These are phyloP conservation scores for Rhizoglyphus robini DNA, from an alignment of 1,140 invertebrate species.

Conservation along the genomic window DNA sequence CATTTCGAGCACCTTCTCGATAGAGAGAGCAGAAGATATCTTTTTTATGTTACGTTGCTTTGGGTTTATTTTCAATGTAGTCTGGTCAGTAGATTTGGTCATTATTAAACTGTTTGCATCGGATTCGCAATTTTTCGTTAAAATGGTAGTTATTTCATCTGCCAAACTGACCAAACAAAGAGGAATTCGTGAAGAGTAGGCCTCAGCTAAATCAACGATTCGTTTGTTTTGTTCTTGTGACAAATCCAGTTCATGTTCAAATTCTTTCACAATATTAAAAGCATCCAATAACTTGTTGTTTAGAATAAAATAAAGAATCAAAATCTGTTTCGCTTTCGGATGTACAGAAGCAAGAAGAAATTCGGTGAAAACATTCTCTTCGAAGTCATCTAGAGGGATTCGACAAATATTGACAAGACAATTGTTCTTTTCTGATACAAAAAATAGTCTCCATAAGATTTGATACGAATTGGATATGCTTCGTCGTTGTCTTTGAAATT, in stretches of 20 bases:
- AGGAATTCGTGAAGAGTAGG: neutral
- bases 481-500: constrained; percentile 37
- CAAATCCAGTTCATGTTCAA: constrained; percentile 21
- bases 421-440: constrained; percentile 34
- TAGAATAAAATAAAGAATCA: constrained; percentile 39
- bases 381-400: constrained; percentile 38
- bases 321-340: constrained; percentile 36
- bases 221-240: neutral
- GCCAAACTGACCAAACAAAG: neutral
- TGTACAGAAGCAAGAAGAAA: constrained; percentile 40
- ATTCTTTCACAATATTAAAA: constrained; percentile 32
- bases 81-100: neutral
- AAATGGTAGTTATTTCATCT: neutral
- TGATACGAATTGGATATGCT: constrained; percentile 32
- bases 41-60: neutral
- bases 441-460: constrained; percentile 36
- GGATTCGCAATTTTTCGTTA: no score
- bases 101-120: no score
- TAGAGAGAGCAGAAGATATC: neutral
- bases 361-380: constrained; percentile 41
- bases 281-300: constrained; percentile 35
- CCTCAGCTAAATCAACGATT: neutral
- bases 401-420: constrained; percentile 40
- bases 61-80: neutral
- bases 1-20: neutral